Percentiles rank a stretch among this genome's conserved stretches.
These are phyloP conservation scores for Ellobium chinense DNA, from an alignment of 2,888 invertebrate species.

Conservation along the genomic window DNA sequence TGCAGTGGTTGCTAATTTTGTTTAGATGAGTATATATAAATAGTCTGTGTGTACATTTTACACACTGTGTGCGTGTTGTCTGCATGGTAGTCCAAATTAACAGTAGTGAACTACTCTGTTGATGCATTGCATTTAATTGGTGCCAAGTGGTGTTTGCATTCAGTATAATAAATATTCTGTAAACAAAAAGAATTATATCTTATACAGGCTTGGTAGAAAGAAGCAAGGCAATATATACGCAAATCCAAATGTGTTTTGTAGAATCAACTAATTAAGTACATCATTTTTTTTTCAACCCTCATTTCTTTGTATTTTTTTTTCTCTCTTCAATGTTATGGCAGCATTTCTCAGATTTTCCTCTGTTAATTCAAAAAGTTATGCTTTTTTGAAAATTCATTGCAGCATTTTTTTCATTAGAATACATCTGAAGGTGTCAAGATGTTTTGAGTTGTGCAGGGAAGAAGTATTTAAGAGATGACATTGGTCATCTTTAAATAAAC, in stretches of 20 bases:
- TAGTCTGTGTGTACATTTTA: not conserved
- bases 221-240: not conserved
- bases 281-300: not conserved
- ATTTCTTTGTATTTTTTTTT: not conserved
- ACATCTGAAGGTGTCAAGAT: no score
- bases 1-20: conserved; percentile 1
- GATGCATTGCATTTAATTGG: not conserved
- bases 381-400: no score
- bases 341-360: conserved; percentile 23
- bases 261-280: no score
- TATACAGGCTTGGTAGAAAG: not conserved
- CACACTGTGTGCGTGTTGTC: not conserved
- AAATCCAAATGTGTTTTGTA: conserved; percentile 5
- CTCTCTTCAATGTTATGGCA: conserved; percentile 18
- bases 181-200: no score
- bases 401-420: no score
- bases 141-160: not conserved
- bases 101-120: not conserved
- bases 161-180: not conserved
- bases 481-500: no score
- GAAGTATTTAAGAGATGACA: no score
- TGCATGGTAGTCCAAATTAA: not conserved
- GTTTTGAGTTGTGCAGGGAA: no score
- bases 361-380: no score
- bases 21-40: not conserved